Conservation (phyloP, 2,113 vertebrate species). For the Thermophis baileyi region DNA sequence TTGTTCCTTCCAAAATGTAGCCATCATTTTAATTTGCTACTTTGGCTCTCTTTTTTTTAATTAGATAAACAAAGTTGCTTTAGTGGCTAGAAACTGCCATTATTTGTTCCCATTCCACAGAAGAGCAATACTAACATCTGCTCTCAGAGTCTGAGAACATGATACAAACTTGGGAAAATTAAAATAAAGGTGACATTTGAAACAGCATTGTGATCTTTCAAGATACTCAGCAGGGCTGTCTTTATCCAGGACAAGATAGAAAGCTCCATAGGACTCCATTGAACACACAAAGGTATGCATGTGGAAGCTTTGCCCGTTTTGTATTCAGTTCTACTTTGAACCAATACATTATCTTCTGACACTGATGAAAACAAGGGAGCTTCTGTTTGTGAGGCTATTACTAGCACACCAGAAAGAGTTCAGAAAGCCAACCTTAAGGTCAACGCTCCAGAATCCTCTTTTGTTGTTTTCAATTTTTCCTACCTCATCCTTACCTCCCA, state of each 20-base stretch:
- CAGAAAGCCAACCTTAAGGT: not conserved
- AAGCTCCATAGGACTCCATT: not conserved
- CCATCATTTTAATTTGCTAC: not conserved
- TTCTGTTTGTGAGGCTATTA: not conserved
- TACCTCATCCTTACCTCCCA: not conserved
- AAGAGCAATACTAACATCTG: not conserved
- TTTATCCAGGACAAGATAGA: not conserved
- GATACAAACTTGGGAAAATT: not conserved
- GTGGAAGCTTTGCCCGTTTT: not conserved
- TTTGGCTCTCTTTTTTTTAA: not conserved
- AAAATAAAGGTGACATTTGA: not conserved
- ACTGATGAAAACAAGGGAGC: not conserved
- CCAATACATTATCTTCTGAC: not conserved
- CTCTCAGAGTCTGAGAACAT: not conserved
- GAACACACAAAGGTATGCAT: not conserved
- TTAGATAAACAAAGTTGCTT: not conserved
- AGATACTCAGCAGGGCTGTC: not conserved
- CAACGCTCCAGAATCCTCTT: not conserved
- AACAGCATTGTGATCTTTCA: not conserved
- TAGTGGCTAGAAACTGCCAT: not conserved
- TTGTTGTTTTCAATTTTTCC: not conserved
- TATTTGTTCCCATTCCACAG: not conserved
- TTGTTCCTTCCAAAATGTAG: not conserved
- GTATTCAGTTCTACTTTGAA: not conserved
- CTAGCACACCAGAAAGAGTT: not conserved